Percentiles rank a stretch among this genome's conserved stretches.
These are phyloP conservation scores for Choloepus didactylus DNA, from an alignment of 2,797 vertebrate species.

Conservation along the genomic window DNA sequence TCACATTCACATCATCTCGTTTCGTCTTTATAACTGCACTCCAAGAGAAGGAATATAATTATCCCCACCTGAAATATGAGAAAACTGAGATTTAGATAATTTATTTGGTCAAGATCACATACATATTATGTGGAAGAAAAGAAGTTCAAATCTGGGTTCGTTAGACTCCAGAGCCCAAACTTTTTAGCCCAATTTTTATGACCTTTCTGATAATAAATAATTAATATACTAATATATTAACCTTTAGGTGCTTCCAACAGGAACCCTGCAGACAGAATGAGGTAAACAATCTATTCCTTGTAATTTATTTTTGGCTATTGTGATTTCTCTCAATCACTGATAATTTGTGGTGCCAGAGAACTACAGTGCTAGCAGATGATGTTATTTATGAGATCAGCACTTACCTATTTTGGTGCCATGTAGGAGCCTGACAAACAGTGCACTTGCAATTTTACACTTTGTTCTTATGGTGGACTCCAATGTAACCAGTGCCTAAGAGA, in stretches of 20 bases:
- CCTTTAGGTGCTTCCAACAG: not conserved
- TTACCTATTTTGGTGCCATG: conserved; percentile 84
- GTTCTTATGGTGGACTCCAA: conserved; percentile 70
- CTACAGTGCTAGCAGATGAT: conserved; percentile 83
- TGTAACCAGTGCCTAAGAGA: conserved; percentile 49
- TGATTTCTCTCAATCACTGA: conserved; percentile 73
- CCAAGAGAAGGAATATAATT: not conserved
- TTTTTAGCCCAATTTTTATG: not conserved
- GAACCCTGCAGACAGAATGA: conserved; percentile 16
- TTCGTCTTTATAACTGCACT: not conserved
- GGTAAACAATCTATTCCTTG: conserved; percentile 57
- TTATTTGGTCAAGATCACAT: not conserved
- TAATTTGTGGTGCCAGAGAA: conserved; percentile 71
- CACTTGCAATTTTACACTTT: conserved; percentile 77
- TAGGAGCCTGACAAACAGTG: conserved; percentile 80
- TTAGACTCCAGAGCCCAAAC: not conserved
- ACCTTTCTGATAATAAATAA: conserved; percentile 2
- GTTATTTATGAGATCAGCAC: conserved; percentile 85
- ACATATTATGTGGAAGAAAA: not conserved
- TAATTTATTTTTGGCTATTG: conserved; percentile 66
- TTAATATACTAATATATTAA: not conserved
- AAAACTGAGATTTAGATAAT: not conserved
- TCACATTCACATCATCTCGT: conserved; percentile 22
- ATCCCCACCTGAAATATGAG: conserved; percentile 38
- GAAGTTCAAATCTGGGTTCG: not conserved